Evolutionary conservation across 1,140 invertebrate species (phyloP).

Genomic region (Drosophila suzukii): DNA sequence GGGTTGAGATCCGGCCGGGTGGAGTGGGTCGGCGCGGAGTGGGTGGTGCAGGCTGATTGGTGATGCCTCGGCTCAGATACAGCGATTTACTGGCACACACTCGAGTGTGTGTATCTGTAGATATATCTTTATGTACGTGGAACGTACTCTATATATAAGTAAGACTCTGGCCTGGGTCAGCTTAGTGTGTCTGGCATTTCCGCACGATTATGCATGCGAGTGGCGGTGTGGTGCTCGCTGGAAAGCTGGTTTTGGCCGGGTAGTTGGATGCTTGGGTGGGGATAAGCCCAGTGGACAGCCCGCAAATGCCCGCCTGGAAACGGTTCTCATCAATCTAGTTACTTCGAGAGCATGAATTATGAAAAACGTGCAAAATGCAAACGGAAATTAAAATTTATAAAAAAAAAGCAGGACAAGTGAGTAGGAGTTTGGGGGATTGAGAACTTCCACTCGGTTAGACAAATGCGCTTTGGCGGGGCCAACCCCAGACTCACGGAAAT

Average conservation of each 20-base stretch:
- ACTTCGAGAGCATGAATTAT: slow-evolving; percentile 80
- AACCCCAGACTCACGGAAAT: slow-evolving; percentile 41
- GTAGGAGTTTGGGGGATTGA: slow-evolving; percentile 4
- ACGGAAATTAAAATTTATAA: slow-evolving; percentile 82
- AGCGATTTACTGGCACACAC: slow-evolving; percentile 61
- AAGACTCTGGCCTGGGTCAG: slow-evolving; percentile 75
- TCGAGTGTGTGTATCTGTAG: slow-evolving; percentile 19
- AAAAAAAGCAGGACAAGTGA: slow-evolving; percentile 13
- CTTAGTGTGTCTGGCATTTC: slow-evolving; percentile 79
- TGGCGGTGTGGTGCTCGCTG: slow-evolving; percentile 47
- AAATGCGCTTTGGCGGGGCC: slow-evolving; percentile 56
- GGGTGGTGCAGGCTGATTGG: slow-evolving; percentile 52
- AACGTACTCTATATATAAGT: slow-evolving; percentile 55
- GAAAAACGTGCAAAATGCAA: slow-evolving; percentile 81
- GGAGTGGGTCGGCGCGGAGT: slow-evolving; percentile 3
- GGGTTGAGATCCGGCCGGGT: slow-evolving; percentile 37
- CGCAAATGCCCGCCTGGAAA: slow-evolving; percentile 47
- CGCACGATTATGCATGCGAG: slow-evolving; percentile 77
- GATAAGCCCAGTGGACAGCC: slow-evolving; percentile 58
- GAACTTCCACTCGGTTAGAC: slow-evolving; percentile 78
- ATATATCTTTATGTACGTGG: slow-evolving; percentile 24
- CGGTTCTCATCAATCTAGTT: slow-evolving; percentile 78
- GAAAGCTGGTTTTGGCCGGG: neutral
- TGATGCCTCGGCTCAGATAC: slow-evolving; percentile 52
- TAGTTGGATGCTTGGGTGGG: slow-evolving; percentile 4